Conservation (phyloP, 2,113 vertebrate genomes). For the Speoplatyrhinus poulsoni region DNA sequence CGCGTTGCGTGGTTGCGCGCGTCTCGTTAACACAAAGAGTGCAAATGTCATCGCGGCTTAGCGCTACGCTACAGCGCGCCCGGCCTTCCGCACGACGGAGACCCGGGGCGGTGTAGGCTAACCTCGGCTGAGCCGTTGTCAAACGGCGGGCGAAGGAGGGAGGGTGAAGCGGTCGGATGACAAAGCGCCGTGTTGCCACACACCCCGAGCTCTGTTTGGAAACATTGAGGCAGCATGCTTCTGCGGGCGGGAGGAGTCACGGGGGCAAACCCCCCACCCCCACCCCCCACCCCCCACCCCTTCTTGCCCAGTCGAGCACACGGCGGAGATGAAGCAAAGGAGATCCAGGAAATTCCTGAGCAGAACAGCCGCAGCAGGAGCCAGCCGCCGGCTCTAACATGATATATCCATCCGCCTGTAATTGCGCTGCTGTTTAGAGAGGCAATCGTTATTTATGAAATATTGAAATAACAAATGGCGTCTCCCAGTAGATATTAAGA, state of each 20-base stretch:
- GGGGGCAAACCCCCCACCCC: constrained; percentile 64
- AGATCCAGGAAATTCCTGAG: constrained; percentile 72
- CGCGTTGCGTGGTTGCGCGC: constrained; percentile 6
- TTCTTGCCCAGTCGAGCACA: constrained; percentile 33
- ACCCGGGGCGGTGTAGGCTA: constrained; percentile 11
- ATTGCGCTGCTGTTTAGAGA: constrained; percentile 68
- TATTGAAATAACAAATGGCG: constrained; percentile 73
- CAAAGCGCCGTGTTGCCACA: constrained; percentile 71
- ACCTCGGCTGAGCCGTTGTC: constrained; percentile 48
- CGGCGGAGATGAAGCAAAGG: constrained; percentile 21
- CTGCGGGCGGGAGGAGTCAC: constrained; percentile 48
- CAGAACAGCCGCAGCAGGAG: constrained; percentile 38
- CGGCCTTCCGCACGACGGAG: not conserved
- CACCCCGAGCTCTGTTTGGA: constrained; percentile 74
- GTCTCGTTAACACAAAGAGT: constrained; percentile 35
- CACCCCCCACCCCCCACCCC: constrained; percentile 52
- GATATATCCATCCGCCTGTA: constrained; percentile 67
- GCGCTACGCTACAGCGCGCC: not conserved
- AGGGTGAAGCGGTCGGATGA: constrained; percentile 47
- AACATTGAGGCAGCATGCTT: constrained; percentile 67
- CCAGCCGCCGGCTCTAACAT: constrained; percentile 21
- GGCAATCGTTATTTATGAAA: constrained; percentile 73
- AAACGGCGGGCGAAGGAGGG: constrained; percentile 34
- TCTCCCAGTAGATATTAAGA: constrained; percentile 69
- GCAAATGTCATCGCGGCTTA: constrained; percentile 36